A percentile compares a stretch with the other conserved stretches of the same genome.
phyloP scores from a whole-genome alignment of 2,113 vertebrate species.

The Procapra przewalskii region DNA sequence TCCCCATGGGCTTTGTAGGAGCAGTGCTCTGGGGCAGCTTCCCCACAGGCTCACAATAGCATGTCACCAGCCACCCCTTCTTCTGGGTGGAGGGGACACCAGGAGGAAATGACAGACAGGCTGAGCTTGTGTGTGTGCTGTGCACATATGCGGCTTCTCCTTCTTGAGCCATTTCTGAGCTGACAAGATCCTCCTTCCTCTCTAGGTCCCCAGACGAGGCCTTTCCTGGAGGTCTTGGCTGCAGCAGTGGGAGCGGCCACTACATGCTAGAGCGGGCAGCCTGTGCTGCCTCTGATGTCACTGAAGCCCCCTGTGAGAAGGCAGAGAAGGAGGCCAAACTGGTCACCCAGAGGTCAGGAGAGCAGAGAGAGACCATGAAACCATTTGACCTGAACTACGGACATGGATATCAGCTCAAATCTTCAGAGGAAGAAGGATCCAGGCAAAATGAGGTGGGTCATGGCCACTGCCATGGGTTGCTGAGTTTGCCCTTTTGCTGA shows the following conservation, averaged over 20 bases:
- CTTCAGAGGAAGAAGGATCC: background rate
- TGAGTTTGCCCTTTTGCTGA: no score
- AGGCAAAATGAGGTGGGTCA: background rate
- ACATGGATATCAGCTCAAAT: conserved; percentile 81
- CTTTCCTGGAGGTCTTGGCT: conserved; percentile 70
- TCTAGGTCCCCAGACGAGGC: conserved; percentile 86
- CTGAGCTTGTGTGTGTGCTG: background rate
- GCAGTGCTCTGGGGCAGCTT: accelerated
- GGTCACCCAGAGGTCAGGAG: conserved; percentile 79
- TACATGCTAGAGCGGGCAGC: conserved; percentile 86
- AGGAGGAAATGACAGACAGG: background rate
- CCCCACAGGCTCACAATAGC: no score
- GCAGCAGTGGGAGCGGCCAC: conserved; percentile 72
- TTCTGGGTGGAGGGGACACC: accelerated
- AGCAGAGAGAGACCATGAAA: conserved; percentile 86
- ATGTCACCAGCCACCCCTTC: accelerated
- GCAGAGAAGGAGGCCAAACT: conserved; percentile 87
- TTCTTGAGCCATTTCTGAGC: accelerated
- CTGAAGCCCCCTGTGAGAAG: conserved; percentile 85
- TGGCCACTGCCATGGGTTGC: accelerated
- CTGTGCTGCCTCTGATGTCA: conserved; percentile 70
- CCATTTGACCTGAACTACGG: conserved; percentile 92
- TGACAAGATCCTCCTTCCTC: background rate
- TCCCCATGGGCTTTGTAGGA: no score
- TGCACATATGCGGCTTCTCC: background rate